Conservation (phyloP, 1,140 invertebrate genomes). For the Leptopilina boulardi region DNA sequence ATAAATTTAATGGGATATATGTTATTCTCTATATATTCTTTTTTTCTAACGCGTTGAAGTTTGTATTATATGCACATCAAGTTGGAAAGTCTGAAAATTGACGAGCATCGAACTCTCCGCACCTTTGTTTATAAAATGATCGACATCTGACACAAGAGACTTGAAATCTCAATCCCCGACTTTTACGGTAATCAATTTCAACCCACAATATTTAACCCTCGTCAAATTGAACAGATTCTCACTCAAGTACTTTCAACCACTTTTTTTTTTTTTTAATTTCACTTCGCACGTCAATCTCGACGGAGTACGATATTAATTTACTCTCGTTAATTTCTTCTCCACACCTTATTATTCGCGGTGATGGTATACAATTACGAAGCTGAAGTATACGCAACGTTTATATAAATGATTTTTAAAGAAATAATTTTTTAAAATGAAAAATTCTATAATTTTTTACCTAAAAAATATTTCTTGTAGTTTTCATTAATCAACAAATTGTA, state of each 20-base stretch:
- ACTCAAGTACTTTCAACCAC: not conserved
- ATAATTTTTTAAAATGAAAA: too few species aligned
- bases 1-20: too few species aligned
- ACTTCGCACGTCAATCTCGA: not conserved
- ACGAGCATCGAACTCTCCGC: constrained; percentile 30
- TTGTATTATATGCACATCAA: too few species aligned
- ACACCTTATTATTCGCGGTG: not conserved
- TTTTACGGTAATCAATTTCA: not conserved
- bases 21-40: too few species aligned
- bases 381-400: too few species aligned
- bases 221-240: constrained; percentile 14
- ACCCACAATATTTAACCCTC: not conserved
- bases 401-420: too few species aligned
- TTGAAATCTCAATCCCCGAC: constrained; percentile 15
- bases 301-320: not conserved
- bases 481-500: too few species aligned
- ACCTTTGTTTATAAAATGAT: constrained; percentile 27
- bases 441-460: too few species aligned
- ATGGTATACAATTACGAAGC: not conserved
- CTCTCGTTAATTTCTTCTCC: not conserved
- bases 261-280: not conserved
- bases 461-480: too few species aligned
- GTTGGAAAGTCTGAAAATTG: constrained; percentile 1
- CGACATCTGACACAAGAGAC: constrained; percentile 20
- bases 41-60: too few species aligned